Base-by-base conservation (phyloP, 2,888 invertebrate genomes). In the Ophraella communa region DNA sequence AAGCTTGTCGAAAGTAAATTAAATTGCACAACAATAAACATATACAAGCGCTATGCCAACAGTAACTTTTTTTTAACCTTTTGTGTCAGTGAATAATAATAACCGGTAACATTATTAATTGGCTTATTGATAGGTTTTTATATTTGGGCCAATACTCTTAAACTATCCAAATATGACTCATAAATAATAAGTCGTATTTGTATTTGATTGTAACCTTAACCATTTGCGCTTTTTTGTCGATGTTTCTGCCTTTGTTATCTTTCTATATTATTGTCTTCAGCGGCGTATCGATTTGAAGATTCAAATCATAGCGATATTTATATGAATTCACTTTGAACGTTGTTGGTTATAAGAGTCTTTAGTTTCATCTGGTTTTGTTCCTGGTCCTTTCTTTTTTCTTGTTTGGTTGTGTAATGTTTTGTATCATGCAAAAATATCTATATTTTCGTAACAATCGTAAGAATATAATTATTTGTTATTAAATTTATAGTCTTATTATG, bases 141-240 rank as follows among this genome's bases (percentile, higher is more conserved):
- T 62, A 67, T 58, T 67, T 64, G 61, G 66, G 61, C 62, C 61
- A 59, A 39, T 17, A 33, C 20, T 27, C 45, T 54, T 8, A 30
- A 10, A 27, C 18, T 54, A 58, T 67, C 64, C 64, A 64, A 67
- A 64, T 58, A 64, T 44, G 61, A 57, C 30, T 56, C 56, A 56
- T 33, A 45, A 14, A 11, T 53, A 14, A 30, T 23, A 18, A 47
- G n/a, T n/a, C 42, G 4, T 11, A 27, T 27, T 44, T 55, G 35
- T 54, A n/a, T 55, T 39, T 27, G 44, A 55, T 42, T 20, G 30
- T 33, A n/a, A 35, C 33, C 35, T 33, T 27, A 47, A 51, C 18
- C 49, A 17, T 30, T 51, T 27, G 7, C 0, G 7, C 17, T 23
- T n/a, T 23, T 47, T 21, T n/a, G n/a, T n/a, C n/a, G n/a, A n/a